Evolutionary conservation across 2,888 invertebrate species (phyloP), one percentile per base, ranked within the genome.

Genomic region (Zaprionus lineosus): DNA sequence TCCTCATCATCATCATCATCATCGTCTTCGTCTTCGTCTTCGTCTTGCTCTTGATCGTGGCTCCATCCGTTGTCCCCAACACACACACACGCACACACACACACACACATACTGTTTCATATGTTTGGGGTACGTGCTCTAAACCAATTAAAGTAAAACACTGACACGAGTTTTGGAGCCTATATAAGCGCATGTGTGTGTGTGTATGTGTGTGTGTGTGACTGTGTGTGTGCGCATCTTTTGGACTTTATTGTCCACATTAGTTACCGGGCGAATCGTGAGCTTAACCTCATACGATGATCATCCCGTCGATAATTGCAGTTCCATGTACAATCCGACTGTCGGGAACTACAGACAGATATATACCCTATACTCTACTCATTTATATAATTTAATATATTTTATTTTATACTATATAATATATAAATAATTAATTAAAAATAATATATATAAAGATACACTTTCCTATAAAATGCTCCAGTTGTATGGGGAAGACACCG

Each of bases 151-250:
- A 33, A 31, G 39, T 28, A 50, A 51, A 60, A 60, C 40, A 50
- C 64, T 81, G 74, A 77, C 77, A 77, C 74, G 78, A 77, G 81
- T 59, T 65, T 24, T 46, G 48, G 26, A 34, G 33, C 19, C n/a
- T n/a, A n/a, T n/a, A n/a, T n/a, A n/a, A n/a, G n/a, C n/a, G n/a
- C n/a, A n/a, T n/a, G n/a, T n/a, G n/a, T n/a, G n/a, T n/a, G n/a
- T n/a, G n/a, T n/a, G n/a, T n/a, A n/a, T n/a, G n/a, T n/a, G n/a
- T n/a, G n/a, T n/a, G n/a, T n/a, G n/a, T n/a, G n/a, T n/a, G n/a
- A n/a, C n/a, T n/a, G n/a, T n/a, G 24, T 7, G 4, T 8, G 24
- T 48, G 31, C 26, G 39, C 19, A 39, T 48, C 48, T 61, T 55
- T 47, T 60, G 74, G 64, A 19, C 59, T 55, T 79, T 63, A 60